Base-by-base conservation (phyloP, 2,797 vertebrate species). In the Diplodus puntazzo region DNA sequence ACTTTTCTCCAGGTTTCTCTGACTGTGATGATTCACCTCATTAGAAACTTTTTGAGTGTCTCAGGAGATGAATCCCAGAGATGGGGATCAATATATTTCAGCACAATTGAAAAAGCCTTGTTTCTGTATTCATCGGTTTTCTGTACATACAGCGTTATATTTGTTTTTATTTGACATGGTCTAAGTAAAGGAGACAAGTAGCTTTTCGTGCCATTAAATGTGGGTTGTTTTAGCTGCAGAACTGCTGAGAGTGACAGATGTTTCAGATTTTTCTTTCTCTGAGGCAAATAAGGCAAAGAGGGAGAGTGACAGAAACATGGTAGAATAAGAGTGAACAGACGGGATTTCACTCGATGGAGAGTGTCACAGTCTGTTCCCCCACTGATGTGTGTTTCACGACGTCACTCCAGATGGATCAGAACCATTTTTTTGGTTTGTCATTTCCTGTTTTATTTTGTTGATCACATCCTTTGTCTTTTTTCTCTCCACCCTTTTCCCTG, bases 1-100 rank as follows among this genome's bases (percentile, higher is more conserved):
- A 62, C 65, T 66, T 63, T 63, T n/a, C 39, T 45, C 23, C n/a
- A 14, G 23, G 48, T 20, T 83, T 53, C 25, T 25, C 2, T 3
- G 2, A 65, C 48, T 77, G 57, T 80, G 23, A 64, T 57, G n/a
- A 27, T 13, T 5, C 25, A 11, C 11, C 52, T 72, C n/a, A 25
- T 14, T 59, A 25, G 30, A 69, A 60, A 75, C 39, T 1, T 63
- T 60, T 16, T 23, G 46, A 46, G 17, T 73, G n/a, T 60, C 21
- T 52, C 4, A 2, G 48, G 4, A 17, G 21, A 60, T 20, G 8
- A 53, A 39, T 13, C 11, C 16, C 23, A 34, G 25, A 42, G 18
- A 30, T 17, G 30, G 11, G 13, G 46, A 71, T 77, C 54, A 3
- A 49, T 74, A 43, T 55, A 1, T 52, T 10, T 39, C 45, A 27